Evolutionary conservation across 2,797 vertebrate genomes (phyloP).

Genomic region (Myotis daubentonii): DNA sequence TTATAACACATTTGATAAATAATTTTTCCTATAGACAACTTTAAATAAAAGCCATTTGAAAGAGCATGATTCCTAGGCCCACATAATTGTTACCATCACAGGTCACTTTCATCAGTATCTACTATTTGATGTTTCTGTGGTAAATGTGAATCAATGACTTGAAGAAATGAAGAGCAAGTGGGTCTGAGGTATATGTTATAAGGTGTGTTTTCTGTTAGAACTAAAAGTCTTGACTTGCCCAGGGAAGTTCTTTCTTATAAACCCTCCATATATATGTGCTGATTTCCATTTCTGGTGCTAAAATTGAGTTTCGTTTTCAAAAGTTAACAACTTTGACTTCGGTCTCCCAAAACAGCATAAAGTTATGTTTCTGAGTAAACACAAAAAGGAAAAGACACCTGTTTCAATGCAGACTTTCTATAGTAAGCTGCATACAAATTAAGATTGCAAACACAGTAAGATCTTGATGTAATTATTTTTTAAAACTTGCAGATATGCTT

Average conservation of each 20-base stretch:
- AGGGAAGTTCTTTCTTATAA: neutral
- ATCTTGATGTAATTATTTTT: neutral
- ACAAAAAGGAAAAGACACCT: neutral
- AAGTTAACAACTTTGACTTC: neutral
- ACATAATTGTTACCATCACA: neutral
- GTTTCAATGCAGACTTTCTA: neutral
- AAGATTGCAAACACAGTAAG: neutral
- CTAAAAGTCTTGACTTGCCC: neutral
- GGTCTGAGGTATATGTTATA: neutral
- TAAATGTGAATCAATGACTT: neutral
- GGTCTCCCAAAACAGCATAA: neutral
- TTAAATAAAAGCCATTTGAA: constrained; percentile 20
- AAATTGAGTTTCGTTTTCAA: constrained; percentile 4
- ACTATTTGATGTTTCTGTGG: constrained; percentile 16
- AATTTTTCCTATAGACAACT: constrained; percentile 33
- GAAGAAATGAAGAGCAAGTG: neutral
- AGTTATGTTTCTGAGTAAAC: constrained; percentile 31
- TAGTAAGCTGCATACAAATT: neutral
- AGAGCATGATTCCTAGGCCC: neutral
- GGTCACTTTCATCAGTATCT: neutral
- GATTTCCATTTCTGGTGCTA: neutral
- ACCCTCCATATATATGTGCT: neutral
- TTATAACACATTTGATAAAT: constrained; percentile 19
- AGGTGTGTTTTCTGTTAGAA: neutral
- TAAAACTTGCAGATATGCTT: neutral